Conservation (phyloP, 2,888 invertebrate species). For the Rhagophthalmus giganteus region DNA sequence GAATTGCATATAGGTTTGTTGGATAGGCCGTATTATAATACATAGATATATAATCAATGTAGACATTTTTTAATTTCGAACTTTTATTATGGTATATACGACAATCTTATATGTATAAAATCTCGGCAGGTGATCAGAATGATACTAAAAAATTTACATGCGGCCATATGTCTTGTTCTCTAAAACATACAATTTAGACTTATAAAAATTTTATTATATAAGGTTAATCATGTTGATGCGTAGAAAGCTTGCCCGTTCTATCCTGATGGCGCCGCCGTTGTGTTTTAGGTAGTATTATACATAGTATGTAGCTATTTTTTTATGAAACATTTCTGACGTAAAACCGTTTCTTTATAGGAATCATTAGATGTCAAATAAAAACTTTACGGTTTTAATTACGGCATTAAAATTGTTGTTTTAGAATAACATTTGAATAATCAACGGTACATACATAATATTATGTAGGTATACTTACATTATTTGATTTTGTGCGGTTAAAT, state of each 20-base stretch:
- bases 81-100: no score
- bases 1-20: no score
- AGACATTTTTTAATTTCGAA: no score
- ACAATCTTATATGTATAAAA: no score
- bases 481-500: no score
- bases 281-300: no score
- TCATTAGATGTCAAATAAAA: slow-evolving; percentile 15
- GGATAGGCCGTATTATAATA: no score
- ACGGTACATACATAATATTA: no score
- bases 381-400: slow-evolving; percentile 13
- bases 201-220: slow-evolving; percentile 2
- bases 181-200: neutral
- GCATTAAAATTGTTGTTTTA: no score
- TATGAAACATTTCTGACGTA: neutral
- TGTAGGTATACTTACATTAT: no score
- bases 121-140: slow-evolving; percentile 8
- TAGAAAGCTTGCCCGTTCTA: neutral
- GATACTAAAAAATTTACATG: slow-evolving; percentile 12
- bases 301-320: slow-evolving; percentile 8
- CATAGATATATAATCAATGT: no score
- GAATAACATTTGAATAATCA: no score
- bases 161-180: slow-evolving; percentile 3
- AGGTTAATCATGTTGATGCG: slow-evolving; percentile 1
- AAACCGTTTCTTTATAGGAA: slow-evolving; percentile 5
- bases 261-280: slow-evolving; percentile 3